A percentile compares a stretch with the other conserved stretches of the same genome.
Evolutionary conservation across 1,140 invertebrate genomes (phyloP).

Genomic region (Sminthurinus signatus): DNA sequence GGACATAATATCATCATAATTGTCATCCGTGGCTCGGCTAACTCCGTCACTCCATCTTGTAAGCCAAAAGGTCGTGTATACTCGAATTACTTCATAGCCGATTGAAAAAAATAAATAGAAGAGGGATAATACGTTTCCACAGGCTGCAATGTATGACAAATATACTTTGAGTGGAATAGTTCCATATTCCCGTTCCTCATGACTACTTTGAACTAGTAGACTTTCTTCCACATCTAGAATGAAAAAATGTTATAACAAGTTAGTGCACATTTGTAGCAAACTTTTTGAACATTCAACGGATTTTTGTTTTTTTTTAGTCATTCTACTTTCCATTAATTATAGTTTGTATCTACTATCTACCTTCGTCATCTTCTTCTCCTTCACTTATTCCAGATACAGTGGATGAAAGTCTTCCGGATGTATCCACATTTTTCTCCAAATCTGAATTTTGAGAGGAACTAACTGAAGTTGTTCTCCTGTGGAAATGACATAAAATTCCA

Average conservation of each 20-base stretch:
- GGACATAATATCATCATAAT: conserved; percentile 39
- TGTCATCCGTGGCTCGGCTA: conserved; percentile 33
- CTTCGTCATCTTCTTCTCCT: conserved; percentile 48
- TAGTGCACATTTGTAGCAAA: conserved; percentile 24
- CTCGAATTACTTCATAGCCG: conserved; percentile 53
- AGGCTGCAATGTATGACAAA: conserved; percentile 56
- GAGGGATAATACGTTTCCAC: conserved; percentile 52
- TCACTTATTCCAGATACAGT: conserved; percentile 47
- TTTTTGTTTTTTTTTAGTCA: conserved; percentile 15
- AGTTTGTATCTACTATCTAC: conserved; percentile 35
- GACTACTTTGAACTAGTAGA: conserved; percentile 20
- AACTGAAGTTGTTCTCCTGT: conserved; percentile 1
- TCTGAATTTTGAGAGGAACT: background rate
- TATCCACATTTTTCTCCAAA: background rate
- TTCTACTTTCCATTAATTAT: background rate
- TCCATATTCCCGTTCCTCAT: conserved; percentile 58
- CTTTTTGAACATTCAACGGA: conserved; percentile 16
- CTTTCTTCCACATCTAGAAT: conserved; percentile 26
- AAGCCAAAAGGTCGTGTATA: conserved; percentile 59
- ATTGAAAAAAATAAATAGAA: conserved; percentile 54
- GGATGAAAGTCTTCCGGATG: conserved; percentile 43
- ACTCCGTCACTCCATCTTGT: conserved; percentile 52
- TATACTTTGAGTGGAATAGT: conserved; percentile 57
- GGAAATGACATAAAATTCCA: background rate
- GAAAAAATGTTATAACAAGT: conserved; percentile 1